Percentiles rank a stretch among this genome's conserved stretches.
Evolutionary conservation across 2,888 invertebrate genomes (phyloP).

Genomic region (Diadromus collaris): DNA sequence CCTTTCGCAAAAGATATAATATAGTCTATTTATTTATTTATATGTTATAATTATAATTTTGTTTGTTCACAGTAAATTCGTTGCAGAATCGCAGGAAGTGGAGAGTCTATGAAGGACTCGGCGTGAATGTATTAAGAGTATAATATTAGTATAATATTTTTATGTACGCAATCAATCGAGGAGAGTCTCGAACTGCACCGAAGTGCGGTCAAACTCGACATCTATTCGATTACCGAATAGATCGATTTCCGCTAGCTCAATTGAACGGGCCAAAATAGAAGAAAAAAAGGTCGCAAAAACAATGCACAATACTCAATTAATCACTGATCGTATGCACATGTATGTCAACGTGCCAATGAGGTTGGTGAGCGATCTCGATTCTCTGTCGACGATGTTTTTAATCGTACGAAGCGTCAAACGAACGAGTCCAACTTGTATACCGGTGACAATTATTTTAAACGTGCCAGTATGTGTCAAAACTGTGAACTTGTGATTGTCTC

Average conservation of each 20-base stretch:
- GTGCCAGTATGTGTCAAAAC: conserved; percentile 38
- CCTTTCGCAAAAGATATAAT: too few relatives aligned
- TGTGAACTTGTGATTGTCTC: conserved; percentile 41
- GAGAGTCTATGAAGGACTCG: conserved; percentile 50
- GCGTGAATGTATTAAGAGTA: conserved; percentile 24
- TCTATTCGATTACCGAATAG: conserved; percentile 17
- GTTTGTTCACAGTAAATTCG: conserved; percentile 58
- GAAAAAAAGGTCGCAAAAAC: conserved; percentile 8
- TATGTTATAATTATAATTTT: conserved; percentile 6
- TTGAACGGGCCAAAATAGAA: neutral
- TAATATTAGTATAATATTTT: conserved; percentile 55
- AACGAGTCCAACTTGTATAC: conserved; percentile 6
- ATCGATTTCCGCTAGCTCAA: conserved; percentile 23
- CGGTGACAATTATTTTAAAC: conserved; percentile 32
- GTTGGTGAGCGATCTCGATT: conserved; percentile 9
- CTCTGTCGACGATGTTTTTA: conserved; percentile 4
- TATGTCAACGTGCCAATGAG: conserved; percentile 36
- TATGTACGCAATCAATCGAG: conserved; percentile 43
- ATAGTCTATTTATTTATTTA: too few relatives aligned
- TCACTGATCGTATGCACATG: conserved; percentile 34
- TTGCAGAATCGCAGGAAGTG: conserved; percentile 49
- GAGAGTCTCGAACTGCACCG: conserved; percentile 48
- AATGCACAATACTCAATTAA: conserved; percentile 27
- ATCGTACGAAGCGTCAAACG: conserved; percentile 13
- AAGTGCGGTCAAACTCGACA: conserved; percentile 39